phyloP scores from a whole-genome alignment of 2,888 invertebrate genomes.

The Ernsta delagoae region DNA sequence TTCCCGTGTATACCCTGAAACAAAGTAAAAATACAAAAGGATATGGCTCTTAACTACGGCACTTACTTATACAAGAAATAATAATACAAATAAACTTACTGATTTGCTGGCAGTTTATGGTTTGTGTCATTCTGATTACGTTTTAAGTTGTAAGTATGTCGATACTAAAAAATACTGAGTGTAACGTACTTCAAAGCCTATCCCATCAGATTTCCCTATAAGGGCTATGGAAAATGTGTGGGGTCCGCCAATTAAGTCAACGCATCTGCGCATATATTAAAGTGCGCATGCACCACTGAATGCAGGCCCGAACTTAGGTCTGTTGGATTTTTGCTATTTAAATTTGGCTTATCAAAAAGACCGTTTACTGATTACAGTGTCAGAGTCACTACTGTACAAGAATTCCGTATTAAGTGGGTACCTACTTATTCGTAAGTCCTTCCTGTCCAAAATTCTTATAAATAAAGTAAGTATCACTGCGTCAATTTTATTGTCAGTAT shows the following conservation, averaged over 20 bases:
- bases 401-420: too few species aligned
- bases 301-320: not conserved
- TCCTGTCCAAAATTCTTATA: not conserved
- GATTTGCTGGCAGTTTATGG: slow-evolving; percentile 1
- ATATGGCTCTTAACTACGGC: not conserved
- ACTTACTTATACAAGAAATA: not conserved
- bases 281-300: not conserved
- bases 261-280: slow-evolving; percentile 1
- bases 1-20: not conserved
- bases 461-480: too few species aligned
- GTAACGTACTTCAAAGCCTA: not conserved
- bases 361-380: too few species aligned
- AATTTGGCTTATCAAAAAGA: too few species aligned
- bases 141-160: not conserved
- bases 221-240: not conserved
- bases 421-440: not conserved
- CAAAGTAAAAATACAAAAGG: not conserved
- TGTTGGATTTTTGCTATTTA: too few species aligned
- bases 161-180: not conserved
- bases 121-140: not conserved
- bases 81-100: not conserved
- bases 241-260: not conserved
- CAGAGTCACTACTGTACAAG: too few species aligned
- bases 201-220: not conserved
- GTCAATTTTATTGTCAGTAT: too few species aligned